These are phyloP conservation scores for Grus americana DNA, from an alignment of 2,113 vertebrate species.

Conservation along the genomic window DNA sequence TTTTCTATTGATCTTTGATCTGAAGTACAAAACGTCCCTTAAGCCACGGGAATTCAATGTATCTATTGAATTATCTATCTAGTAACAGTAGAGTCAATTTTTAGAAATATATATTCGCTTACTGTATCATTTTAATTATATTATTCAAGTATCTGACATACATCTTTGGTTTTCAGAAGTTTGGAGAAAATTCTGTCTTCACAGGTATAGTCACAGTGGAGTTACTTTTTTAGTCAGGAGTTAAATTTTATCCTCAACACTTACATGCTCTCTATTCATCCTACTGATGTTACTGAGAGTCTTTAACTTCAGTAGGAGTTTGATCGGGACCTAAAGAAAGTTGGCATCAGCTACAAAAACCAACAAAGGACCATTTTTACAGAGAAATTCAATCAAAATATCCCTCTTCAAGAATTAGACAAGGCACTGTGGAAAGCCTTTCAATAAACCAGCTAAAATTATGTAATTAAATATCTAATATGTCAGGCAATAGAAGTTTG, in stretches of 20 bases:
- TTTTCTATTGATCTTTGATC: conserved; percentile 39
- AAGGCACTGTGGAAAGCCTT: neutral
- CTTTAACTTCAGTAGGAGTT: conserved; percentile 9
- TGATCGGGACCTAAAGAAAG: neutral
- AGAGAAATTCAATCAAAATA: neutral
- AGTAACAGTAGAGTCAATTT: neutral
- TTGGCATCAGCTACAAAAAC: neutral
- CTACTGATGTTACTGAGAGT: neutral
- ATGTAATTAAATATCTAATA: neutral
- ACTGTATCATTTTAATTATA: conserved; percentile 15
- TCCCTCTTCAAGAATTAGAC: neutral
- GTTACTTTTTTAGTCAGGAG: neutral
- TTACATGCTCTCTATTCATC: neutral
- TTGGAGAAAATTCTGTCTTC: neutral
- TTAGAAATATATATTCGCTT: neutral
- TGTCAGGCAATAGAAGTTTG: neutral
- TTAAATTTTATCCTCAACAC: neutral
- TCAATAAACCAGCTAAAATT: conserved; percentile 11
- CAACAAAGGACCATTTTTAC: neutral
- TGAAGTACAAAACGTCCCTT: conserved; percentile 12
- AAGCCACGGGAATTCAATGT: neutral
- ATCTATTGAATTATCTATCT: conserved; percentile 17
- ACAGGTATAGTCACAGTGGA: neutral
- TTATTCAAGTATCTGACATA: neutral
- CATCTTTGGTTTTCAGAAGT: neutral